Conservation (phyloP, 2,888 invertebrate species). For the Agonopterix alstromeriana region DNA sequence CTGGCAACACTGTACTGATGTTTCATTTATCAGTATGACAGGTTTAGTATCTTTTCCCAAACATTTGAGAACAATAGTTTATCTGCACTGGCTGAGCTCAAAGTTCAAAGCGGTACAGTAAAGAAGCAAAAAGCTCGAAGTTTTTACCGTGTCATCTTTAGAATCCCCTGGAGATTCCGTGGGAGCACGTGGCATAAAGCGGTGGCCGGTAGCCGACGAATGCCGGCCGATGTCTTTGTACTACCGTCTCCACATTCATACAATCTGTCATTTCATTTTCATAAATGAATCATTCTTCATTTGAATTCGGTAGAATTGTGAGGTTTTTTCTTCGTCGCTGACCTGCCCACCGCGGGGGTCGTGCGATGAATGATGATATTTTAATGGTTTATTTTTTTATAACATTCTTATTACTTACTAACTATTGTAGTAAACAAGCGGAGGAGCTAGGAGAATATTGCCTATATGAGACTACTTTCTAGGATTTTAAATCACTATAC, state of each 20-base stretch:
- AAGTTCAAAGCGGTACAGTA: no score
- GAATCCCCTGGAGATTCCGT: conserved; percentile 28
- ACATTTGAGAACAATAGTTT: no score
- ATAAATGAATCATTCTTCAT: conserved; percentile 75
- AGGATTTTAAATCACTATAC: no score
- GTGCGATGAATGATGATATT: conserved; percentile 68
- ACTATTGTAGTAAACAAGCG: conserved; percentile 52
- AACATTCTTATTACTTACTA: conserved; percentile 68
- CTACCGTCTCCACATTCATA: conserved; percentile 51
- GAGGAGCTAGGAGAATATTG: conserved; percentile 17
- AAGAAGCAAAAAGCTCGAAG: no score
- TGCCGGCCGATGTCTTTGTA: conserved; percentile 32
- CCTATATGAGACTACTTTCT: no score
- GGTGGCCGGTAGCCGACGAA: conserved; percentile 51
- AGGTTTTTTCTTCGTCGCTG: conserved; percentile 63
- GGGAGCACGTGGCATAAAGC: conserved; percentile 54
- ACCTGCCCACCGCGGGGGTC: conserved; percentile 71
- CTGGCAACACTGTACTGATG: no score
- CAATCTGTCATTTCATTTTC: conserved; percentile 75
- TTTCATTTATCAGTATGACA: no score
- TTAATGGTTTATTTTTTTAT: conserved; percentile 75
- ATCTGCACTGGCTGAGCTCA: no score
- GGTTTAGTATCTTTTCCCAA: no score
- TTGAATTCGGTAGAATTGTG: conserved; percentile 62
- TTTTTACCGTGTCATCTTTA: background rate